phyloP scores from a whole-genome alignment of 2,888 invertebrate genomes.

The Epinotia bilunana region DNA sequence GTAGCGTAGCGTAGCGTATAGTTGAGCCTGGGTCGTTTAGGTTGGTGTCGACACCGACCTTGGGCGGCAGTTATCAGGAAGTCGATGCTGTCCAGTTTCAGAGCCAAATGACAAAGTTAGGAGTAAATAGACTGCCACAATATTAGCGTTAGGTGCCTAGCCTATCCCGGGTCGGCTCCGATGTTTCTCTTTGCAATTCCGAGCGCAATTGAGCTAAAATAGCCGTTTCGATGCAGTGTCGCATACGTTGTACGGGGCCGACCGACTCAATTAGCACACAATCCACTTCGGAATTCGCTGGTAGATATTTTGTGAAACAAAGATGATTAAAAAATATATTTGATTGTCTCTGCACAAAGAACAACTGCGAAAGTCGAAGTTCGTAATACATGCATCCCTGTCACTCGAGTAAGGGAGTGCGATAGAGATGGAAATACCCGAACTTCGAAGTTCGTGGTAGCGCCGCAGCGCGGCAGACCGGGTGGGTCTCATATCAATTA shows the following conservation, averaged over 20 bases:
- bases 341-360: neutral
- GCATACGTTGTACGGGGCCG: constrained; percentile 19
- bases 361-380: too few species aligned
- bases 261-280: constrained; percentile 30
- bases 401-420: too few species aligned
- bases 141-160: constrained; percentile 56
- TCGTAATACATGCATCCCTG: too few species aligned
- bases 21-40: constrained; percentile 23
- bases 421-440: too few species aligned
- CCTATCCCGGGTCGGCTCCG: constrained; percentile 38
- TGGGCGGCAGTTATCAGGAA: constrained; percentile 54
- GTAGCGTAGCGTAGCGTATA: constrained; percentile 10
- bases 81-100: constrained; percentile 56
- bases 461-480: too few species aligned
- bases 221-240: constrained; percentile 20
- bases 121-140: constrained; percentile 64
- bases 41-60: constrained; percentile 43
- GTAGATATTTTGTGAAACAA: constrained; percentile 3
- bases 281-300: constrained; percentile 15
- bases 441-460: too few species aligned
- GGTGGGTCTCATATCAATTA: constrained; percentile 49
- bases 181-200: constrained; percentile 35
- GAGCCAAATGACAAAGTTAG: constrained; percentile 45
- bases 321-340: constrained; percentile 21
- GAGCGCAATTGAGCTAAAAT: constrained; percentile 25